Evolutionary conservation across 2,888 invertebrate genomes (phyloP).

Genomic region (Parnassius mnemosyne): DNA sequence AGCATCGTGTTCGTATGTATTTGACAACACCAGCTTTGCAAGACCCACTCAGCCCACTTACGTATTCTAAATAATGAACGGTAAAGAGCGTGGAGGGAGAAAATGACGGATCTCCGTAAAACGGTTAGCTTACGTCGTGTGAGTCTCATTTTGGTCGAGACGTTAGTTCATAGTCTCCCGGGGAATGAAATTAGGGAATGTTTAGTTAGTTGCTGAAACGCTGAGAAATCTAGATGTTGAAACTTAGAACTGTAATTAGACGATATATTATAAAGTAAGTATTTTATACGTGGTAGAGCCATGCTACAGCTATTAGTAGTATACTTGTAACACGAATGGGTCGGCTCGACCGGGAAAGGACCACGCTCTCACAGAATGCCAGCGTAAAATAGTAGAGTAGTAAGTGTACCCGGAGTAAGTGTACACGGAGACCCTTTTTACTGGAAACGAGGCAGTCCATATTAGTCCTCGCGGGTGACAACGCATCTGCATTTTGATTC

Average conservation of each 20-base stretch:
- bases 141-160: slow-evolving; percentile 65
- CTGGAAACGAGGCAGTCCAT: too few species aligned
- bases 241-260: slow-evolving; percentile 31
- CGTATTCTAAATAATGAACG: slow-evolving; percentile 35
- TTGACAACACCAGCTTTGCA: slow-evolving; percentile 53
- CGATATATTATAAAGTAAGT: slow-evolving; percentile 12
- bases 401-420: too few species aligned
- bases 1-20: slow-evolving; percentile 67
- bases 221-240: slow-evolving; percentile 25
- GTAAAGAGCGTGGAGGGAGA: slow-evolving; percentile 33
- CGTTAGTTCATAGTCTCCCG: slow-evolving; percentile 58
- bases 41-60: slow-evolving; percentile 42
- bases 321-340: too few species aligned
- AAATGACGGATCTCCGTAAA: slow-evolving; percentile 45
- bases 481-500: too few species aligned
- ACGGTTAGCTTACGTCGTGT: slow-evolving; percentile 49
- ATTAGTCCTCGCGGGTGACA: too few species aligned
- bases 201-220: slow-evolving; percentile 55
- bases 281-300: too few species aligned
- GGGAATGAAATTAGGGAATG: slow-evolving; percentile 65
- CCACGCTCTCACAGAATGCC: too few species aligned
- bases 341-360: too few species aligned
- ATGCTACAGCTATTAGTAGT: too few species aligned
- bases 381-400: too few species aligned
- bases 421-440: too few species aligned